Evolutionary conservation across 2,113 vertebrate genomes (phyloP), one percentile per base, ranked within the genome.

Genomic region (Malaclemys terrapin): DNA sequence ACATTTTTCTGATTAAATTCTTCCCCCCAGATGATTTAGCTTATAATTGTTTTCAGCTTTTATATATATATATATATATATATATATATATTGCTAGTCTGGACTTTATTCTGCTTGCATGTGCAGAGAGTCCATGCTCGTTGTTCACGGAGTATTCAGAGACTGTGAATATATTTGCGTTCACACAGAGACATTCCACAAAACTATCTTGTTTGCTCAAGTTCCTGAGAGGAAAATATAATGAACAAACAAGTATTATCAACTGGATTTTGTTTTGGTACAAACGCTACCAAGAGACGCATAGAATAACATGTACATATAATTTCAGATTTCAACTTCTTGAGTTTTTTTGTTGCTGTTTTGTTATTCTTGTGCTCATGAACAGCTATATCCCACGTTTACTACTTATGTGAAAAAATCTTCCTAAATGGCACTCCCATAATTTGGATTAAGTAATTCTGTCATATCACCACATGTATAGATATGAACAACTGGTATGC

Each of bases 141-240:
- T 52, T 86, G 53, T 10, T 89, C 31, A 85, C 25, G 53, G 31
- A 89, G 38, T 86, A 11, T 69, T 9, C 47, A 56, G 31, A 84
- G 84, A 14, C 81, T 85, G 80, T 88, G 62, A 93, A 93, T 87
- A 85, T 83, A 87, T 31, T 29, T 19, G 0, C 42, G 10, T 82
- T 91, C 86, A 53, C 3, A 82, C 93, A 90, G 10, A 19, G 0
- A 7, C 14, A 47, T 95, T 89, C 65, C 81, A 42, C 50, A 65
- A 87, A 93, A 88, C 11, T 79, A 56, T 76, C 45, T 89, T 76
- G 88, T 57, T 62, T 91, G 45, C 89, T 90, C 25, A 88, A 89
- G 42, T 3, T 87, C 7, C 89, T 92, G 53, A 88, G 5, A 47
- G 75, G n/a, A 90, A 92, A 65, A 17, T 16, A n/a, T 47, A 76